Evolutionary conservation across 2,113 vertebrate genomes (phyloP), one percentile per base, ranked within the genome.

Genomic region (Tachycineta bicolor): DNA sequence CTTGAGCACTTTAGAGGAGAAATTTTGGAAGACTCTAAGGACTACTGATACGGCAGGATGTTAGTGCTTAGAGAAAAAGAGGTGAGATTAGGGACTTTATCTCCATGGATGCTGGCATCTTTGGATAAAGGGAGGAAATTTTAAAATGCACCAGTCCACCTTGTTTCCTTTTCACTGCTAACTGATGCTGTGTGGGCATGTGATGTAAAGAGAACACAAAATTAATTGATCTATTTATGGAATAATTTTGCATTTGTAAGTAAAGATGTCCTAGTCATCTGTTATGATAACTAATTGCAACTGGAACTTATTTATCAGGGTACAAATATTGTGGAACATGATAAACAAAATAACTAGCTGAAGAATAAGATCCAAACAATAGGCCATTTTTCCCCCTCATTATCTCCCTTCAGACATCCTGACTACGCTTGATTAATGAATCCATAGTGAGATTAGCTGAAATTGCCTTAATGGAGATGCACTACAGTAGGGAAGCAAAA

Each of bases 371-470:
- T 82, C 53, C 52, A 92, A 96, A 90, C 79, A 95, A 71, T 22
- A 92, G 56, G 56, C 46, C 53, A 20, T 87, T 94, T 80, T 17
- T 1, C 34, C 70, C 55, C 49, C 62, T 89, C 88, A 93, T 93
- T 96, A 93, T 96, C 83, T 97, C 69, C 53, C 73, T 92, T 96
- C 92, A 96, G 92, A 96, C 93, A 90, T 97, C 44, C 83, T 90
- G 96, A 95, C 92, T 96, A 69, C 86, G 68, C 70, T 94, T 95
- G 94, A 96, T 96, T 96, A 96, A 96, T 97, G 92, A 94, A 96
- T 84, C 80, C 78, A 58, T 69, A 89, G 90, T 83, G 52, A 97
- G 90, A 95, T 96, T 96, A 97, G 88, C 86, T 95, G 88, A 93
- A 97, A 93, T 96, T 95, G 73, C 83, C 74, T 95, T 97, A 94